Base-by-base conservation (phyloP, 1,140 invertebrate genomes). In the Hylaeus volcanicus region DNA sequence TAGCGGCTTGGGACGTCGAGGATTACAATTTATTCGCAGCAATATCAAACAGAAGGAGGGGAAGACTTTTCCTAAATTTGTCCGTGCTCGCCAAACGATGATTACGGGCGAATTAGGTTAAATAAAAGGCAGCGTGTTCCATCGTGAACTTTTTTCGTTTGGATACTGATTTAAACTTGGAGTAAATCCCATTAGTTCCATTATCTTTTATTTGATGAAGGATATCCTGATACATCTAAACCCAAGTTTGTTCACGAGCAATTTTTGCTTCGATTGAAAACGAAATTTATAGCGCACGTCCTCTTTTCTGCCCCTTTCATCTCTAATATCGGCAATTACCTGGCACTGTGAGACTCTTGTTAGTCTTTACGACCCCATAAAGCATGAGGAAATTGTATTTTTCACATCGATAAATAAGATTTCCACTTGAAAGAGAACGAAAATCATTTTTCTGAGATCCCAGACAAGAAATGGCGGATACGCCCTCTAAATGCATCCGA, bases 211-310 rank as follows among this genome's bases (percentile, higher is more conserved):
- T 26, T 26, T 26, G 26, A 26, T 26, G 26, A 26, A 26, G 26
- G 26, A 26, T 26, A 26, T 26, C 26, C 26, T 26, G 26, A 55
- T 9, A 5, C 51, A 39, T 37, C 51, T 56, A 56, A 70, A 70
- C 51, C 55, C 41, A 55, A 70, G 15, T 55, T 43, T 8, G 56
- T 6, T 4, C 6, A 3, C 43, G 43, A 48, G 43, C 43, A 48
- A 74, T 63, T 74, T 74, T 51, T 74, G 8, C 2, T 4, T 37
- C 8, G 26, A 74, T 74, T 48, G 58, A 5, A 74, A 45, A 48
- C 4, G 26, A 39, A 74, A 74, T 61, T 74, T 74, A 74, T 74
- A 26, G 26, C 26, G 43, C 8, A 3, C 1, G 71, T 41, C 9
- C 15, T 15, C 5, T 39, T 15, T 15, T 8, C 14, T 15, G 14